These are phyloP conservation scores for Stenchaetothrips biformis DNA, from an alignment of 2,888 invertebrate species.

Conservation along the genomic window DNA sequence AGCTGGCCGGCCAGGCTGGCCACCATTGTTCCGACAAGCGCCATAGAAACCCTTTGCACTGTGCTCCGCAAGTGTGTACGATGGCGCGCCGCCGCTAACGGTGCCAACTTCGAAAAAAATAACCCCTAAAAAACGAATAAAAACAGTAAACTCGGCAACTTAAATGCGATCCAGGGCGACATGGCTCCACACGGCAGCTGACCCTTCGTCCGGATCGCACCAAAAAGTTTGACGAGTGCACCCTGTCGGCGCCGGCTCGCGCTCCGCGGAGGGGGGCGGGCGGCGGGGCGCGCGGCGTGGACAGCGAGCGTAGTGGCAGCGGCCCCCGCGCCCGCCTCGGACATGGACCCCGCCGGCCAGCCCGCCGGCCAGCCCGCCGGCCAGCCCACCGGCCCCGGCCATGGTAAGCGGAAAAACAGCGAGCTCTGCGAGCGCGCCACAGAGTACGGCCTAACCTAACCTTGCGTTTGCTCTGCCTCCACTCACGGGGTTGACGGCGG, in stretches of 20 bases:
- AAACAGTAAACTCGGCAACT: background rate
- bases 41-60: conserved; percentile 6
- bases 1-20: background rate
- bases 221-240: background rate
- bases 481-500: conserved; percentile 4
- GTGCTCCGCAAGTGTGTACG: background rate
- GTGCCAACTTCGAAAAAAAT: background rate
- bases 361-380: no score
- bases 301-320: background rate
- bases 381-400: background rate
- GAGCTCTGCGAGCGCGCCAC: background rate
- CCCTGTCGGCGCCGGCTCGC: background rate
- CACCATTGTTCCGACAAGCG: background rate
- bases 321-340: background rate
- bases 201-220: background rate
- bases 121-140: background rate
- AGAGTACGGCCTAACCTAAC: background rate
- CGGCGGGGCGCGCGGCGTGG: background rate
- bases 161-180: background rate
- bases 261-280: background rate
- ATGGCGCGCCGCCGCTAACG: background rate
- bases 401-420: background rate
- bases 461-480: background rate
- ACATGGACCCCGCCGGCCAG: background rate
- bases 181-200: background rate